Base-by-base conservation (phyloP, 35 echinoderm and acorn worm genomes). In the Apostichopus japonicus region DNA sequence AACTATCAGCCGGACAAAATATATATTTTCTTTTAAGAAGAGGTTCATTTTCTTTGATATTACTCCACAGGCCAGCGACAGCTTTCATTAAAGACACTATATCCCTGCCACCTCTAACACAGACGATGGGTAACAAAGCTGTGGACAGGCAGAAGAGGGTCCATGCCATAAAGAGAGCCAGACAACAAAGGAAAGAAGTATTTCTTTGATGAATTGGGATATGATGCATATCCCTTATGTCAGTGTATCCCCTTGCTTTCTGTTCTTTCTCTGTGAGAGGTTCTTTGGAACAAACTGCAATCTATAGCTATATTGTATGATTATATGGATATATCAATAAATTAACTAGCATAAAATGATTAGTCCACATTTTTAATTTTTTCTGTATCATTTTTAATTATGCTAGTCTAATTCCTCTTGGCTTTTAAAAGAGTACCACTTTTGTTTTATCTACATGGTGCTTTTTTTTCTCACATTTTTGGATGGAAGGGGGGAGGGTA, bases 101-200 rank as follows among this genome's bases (percentile, higher is more conserved):
- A 88, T 96, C 95, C 6, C 93, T 99, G 11, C 97, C 97, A 27
- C 93, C 97, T 10, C 92, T 99, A 13, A 93, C 93, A 53, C 93
- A 96, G 10, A 99, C 97, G 11, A 96, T 96, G 93, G 97, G 97
- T 21, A 99, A 96, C 88, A 95, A 95, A 51, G 95, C 94, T 6
- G 92, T 93, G 4, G 97, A 99, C 53, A 72, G 97, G 59, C 95
- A 99, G 78, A 99, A 96, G 79, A 80, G 97, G 63, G 92, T 99
- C 13, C 95, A 99, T 21, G 97, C 95, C 24, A 78, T 99, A 57
- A 99, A 99, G 82, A 86, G 95, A 88, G 95, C 95, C 5, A 94
- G 95, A 16, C 97, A 96, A 77, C 91, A 93, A 56, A 79, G 90
- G 24, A 97, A 97, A 58, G 96, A 97, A 17, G 84, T 93, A 27